Base-by-base conservation (phyloP, 2,797 vertebrate species). In the Prunella strophiata region DNA sequence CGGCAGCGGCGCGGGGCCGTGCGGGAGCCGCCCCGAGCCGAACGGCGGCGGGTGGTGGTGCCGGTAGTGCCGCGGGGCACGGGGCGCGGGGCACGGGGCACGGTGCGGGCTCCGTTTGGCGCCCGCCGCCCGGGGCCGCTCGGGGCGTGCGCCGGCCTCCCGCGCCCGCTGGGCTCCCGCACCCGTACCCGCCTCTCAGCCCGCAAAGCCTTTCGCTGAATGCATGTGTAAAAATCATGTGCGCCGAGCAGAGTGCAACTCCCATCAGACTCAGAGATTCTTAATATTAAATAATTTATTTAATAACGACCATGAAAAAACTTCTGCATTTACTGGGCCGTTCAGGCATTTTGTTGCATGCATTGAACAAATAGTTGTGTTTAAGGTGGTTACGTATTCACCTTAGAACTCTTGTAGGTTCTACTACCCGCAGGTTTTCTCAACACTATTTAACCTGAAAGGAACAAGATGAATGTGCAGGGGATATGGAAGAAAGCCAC, bases 361-460 rank as follows among this genome's bases (percentile, higher is more conserved):
- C 2, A 1, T 48, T 4, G 17, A 51, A 22, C 15, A 27, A 66
- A 11, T 3, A 7, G 1, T 4, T 3, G 13, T 13, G 9, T 48
- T 32, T 43, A 32, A 30, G 13, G 42, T 5, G 13, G 40, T 13
- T 51, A 17, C 5, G 2, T 10, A 16, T 13, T 32, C 27, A 23
- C 30, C 36, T 55, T 11, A 6, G 40, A 66, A 29, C 40, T 57
- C 34, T 1, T 4, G 34, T 23, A 17, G 12, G 16, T 13, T 43
- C 19, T 15, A 1, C n/a, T 7, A 11, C 8, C 40, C 0, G 4
- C 45, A 13, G 21, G 42, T 85, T 34, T 74, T 22, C 36, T 25
- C 42, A 55, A 40, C 0, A 3, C 16, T n/a, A 1, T 42, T 72
- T 45, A 18, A 27, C 13, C 13, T 55, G 57, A n/a, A 32, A 36